phyloP scores from a whole-genome alignment of 2,888 invertebrate species.

The Abscondita cerata region DNA sequence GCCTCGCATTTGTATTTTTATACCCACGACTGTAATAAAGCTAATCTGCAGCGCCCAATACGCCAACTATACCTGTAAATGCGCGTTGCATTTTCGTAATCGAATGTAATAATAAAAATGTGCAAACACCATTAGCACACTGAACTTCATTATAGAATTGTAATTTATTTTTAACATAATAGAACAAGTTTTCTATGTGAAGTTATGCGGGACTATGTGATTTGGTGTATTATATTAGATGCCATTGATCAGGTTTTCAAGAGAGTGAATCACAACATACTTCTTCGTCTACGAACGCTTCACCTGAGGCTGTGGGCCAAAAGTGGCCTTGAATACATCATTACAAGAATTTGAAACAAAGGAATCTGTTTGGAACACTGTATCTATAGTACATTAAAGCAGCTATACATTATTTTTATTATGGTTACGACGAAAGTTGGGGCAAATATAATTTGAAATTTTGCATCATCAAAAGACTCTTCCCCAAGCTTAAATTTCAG shows the following conservation, averaged over 20 bases:
- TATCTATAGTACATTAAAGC: background rate
- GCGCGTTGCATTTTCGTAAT: background rate
- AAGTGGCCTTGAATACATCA: constrained; percentile 54
- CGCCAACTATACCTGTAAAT: background rate
- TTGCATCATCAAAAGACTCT: too few species aligned
- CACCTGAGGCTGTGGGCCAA: constrained; percentile 54
- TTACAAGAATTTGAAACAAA: constrained; percentile 49
- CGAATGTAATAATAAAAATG: constrained; percentile 3
- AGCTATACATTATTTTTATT: too few species aligned
- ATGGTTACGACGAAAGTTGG: too few species aligned
- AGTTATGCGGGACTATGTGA: constrained; percentile 19
- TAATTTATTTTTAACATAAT: constrained; percentile 27
- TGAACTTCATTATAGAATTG: constrained; percentile 25
- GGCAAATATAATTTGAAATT: too few species aligned
- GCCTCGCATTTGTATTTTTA: constrained; percentile 44
- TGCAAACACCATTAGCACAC: constrained; percentile 27
- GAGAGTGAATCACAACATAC: constrained; percentile 36
- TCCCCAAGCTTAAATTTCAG: too few species aligned
- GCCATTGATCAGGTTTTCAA: constrained; percentile 37
- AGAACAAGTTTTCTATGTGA: constrained; percentile 32
- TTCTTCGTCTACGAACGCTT: constrained; percentile 29
- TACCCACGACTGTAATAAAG: constrained; percentile 29
- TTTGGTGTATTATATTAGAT: constrained; percentile 30
- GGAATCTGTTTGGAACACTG: constrained; percentile 35
- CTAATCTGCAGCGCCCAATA: constrained; percentile 8